Conservation (phyloP, 2,113 vertebrate genomes). For the Neolamprologus hecqui region DNA sequence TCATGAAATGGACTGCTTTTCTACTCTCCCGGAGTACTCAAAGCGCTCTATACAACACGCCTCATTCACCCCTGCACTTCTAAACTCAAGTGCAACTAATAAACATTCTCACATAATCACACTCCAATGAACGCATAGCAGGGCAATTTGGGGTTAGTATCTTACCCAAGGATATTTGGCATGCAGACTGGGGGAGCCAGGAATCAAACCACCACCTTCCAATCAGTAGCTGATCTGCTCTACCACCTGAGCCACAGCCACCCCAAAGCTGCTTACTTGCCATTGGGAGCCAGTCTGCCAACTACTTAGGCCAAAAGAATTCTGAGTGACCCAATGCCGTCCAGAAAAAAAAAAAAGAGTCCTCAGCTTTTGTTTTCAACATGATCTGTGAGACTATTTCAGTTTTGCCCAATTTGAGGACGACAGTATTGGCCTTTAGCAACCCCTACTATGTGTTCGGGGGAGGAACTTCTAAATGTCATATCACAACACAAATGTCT, state of each 20-base stretch:
- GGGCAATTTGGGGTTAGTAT: neutral
- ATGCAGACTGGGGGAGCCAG: fast-evolving
- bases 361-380: neutral
- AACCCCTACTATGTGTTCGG: neutral
- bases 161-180: neutral
- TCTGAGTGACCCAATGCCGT: neutral
- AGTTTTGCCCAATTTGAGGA: neutral
- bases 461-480: neutral
- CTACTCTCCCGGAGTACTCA: fast-evolving
- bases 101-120: neutral
- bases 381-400: neutral
- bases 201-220: fast-evolving
- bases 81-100: neutral
- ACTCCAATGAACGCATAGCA: fast-evolving
- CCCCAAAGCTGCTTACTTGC: neutral
- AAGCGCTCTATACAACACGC: fast-evolving
- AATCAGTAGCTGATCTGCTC: neutral
- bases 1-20: neutral
- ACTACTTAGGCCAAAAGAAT: fast-evolving
- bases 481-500: neutral
- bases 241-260: neutral
- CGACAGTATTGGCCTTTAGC: neutral
- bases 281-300: neutral
- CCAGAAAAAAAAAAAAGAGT: neutral
- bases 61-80: neutral